Base-by-base conservation (phyloP, 2,888 invertebrate genomes). In the Panorpa germanica region DNA sequence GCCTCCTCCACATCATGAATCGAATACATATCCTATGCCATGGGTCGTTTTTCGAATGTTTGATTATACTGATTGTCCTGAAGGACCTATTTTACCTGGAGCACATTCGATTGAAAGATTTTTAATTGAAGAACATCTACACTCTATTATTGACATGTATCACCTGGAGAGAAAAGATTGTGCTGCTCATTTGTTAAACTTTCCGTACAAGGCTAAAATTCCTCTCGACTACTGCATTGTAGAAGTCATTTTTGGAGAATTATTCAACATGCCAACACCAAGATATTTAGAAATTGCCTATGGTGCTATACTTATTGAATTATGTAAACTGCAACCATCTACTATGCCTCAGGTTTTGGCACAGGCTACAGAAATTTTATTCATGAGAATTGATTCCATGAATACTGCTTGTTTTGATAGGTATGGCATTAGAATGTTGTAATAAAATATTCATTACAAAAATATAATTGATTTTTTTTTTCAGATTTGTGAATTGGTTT, bases 1-100 rank as follows among this genome's bases (percentile, higher is more conserved):
- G 45, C 85, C 93, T 8, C 93, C 95, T 4, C 81, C 88, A 0
- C 95, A 96, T 58, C 80, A 88, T 47, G 85, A 90, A 38, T 70
- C 73, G 3, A 81, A 78, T 46, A 61, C 66, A 14, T 98, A 98
- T 55, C 96, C 96, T 0, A 76, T 91, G 66, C 98, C 98, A 0
- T 72, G 78, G 48, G 88, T 90, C 2, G 78, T 95, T 20, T 96
- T 91, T 54, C 68, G 86, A 23, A 81, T 99, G 73, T 99, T 99
- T 58, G 96, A 96, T 53, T 93, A 96, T 51, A 93, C 95, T 0
- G 98, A 99, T 56, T 93, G 95, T 42, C 93, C 95, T 0, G 93
- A 93, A 51, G 85, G 71, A 0, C 81, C 83, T 0, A 72, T 81
- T 25, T 57, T 98, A 31, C 98, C 98, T 0, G 95, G 93, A 19